Base-by-base conservation (phyloP, 2,113 vertebrate genomes). In the Ctenomys sociabilis region DNA sequence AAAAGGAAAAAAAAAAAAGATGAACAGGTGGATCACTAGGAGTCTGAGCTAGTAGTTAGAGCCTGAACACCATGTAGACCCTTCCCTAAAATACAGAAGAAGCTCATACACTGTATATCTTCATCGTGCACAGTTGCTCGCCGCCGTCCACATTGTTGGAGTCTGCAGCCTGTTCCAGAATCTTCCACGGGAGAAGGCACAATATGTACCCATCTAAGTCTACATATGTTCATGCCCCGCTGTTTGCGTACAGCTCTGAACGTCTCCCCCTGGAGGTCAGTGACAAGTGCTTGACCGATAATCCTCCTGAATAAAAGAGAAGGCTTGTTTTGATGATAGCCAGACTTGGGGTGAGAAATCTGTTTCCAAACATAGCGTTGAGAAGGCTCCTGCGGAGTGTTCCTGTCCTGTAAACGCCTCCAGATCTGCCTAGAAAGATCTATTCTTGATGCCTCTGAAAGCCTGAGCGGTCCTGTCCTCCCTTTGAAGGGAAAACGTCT, bases 351-450 rank as follows among this genome's bases (percentile, higher is more conserved):
- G 45, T 49, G 91, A 85, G 52, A 88, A 66, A 90, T 81, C 95
- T 59, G 92, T 57, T 97, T 95, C 90, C 82, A 96, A 95, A 97
- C 90, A 78, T 86, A 96, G 90, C 57, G 17, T 30, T 0, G 80
- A 84, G 75, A 84, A 61, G 64, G 1, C 16, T 77, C 90, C 94
- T 10, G 59, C 78, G n/a, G 96, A 24, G 61, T 68, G 86, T 73
- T 45, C 43, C 84, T 96, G 77, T 77, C 66, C 81, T 80, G 54
- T 81, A 88, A 81, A 78, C 0, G 21, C 70, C 83, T 84, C 57
- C 21, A 72, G 43, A 70, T 75, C 92, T 13, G 5, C 73, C 14
- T 49, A 92, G 57, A 57, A 68, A n/a, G 0, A 24, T n/a, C 89
- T 97, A 64, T 97, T 94, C 91, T 70, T n/a, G 66, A 81, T 13